Base-by-base conservation (phyloP, 92 coral and sea anemone genomes). In the Paramuricea clavata region DNA sequence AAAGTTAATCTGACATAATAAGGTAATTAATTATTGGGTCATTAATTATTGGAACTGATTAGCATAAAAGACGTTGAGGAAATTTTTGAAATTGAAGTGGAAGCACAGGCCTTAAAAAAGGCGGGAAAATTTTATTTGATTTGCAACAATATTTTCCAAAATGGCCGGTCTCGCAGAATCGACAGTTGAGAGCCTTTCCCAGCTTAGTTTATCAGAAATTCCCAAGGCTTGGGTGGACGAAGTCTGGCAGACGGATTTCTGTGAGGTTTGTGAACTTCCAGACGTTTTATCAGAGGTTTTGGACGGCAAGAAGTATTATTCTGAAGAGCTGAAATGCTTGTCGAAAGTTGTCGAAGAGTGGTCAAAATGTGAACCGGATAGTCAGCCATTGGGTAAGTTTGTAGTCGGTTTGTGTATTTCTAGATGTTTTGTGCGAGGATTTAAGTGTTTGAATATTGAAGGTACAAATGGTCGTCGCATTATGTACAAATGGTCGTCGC, bases 211-310 rank as follows among this genome's bases (percentile, higher is more conserved):
- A 30, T 60, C 90, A 22, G 83, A 88, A 12, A 79, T 96, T 25
- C 82, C 98, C 6, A 91, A 82, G 42, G 89, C 95, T 3, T 96
- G 99, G 99, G 83, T 95, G 3, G 93, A 93, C 49, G 84, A 89
- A 60, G 98, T 90, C 5, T 96, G 99, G 99, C 86, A 93, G 76
- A 83, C 92, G n/a, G 99, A 96, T 60, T 96, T 96, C 89, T 93
- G 92, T 49, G 98, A 93, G 74, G 82, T 62, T 32, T 68, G 81
- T 26, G 98, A 89, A 13, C 81, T 94, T n/a, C 99, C 99, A 30
- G 99, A 96, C 35, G 86, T 86, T 27, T 60, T 96, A 50, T 82
- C 89, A 75, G 93, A 75, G 49, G 83, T 80, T 69, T 75, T 86
- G 25, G 72, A 42, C 15, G 85, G 69, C 74, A 88, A 85, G 70